Evolutionary conservation across 2,797 vertebrate genomes (phyloP), one percentile per base, ranked within the genome.

Genomic region (Sebastes reedi): DNA sequence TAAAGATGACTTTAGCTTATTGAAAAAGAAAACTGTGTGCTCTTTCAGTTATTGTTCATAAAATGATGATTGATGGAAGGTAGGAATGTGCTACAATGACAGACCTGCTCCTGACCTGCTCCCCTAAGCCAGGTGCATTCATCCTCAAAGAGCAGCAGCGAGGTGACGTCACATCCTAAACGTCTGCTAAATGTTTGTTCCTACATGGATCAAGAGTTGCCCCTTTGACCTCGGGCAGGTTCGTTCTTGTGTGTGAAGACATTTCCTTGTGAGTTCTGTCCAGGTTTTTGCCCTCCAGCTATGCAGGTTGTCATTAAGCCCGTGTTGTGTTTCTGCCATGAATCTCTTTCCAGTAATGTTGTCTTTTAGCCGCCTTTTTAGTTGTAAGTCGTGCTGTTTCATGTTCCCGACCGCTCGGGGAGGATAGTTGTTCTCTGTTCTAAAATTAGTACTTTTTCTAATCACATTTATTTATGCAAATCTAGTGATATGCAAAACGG

Each of bases 401-500:
- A 54, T 81, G 82, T 67, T 71, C 14, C 74, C 11, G 32, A 54
- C 55, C 20, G 60, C 42, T 52, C 39, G 4, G 20, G 3, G 24
- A 59, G 46, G 46, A 42, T 27, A 11, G 13, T 12, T 10, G 67
- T 13, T 30, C 18, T 7, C 0, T 66, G 5, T 54, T 67, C 20
- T 32, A 32, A 32, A 66, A 67, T 61, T 1, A 68, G 52, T 2
- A 12, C 55, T 25, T 25, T 60, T 39, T 70, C 16, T 69, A 60
- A 85, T 58, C 60, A 2, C 29, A 4, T 77, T 3, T 54, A 29
- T 50, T 62, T 7, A 68, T 81, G 72, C 27, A 84, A 81, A 88
- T 75, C 0, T 13, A 34, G 36, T 4, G 58, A 61, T 1, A 16
- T 65, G 54, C 3, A 50, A n/a, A 69, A 60, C 5, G 14, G 54